phyloP scores from a whole-genome alignment of 2,113 vertebrate genomes.

The Lota lota region DNA sequence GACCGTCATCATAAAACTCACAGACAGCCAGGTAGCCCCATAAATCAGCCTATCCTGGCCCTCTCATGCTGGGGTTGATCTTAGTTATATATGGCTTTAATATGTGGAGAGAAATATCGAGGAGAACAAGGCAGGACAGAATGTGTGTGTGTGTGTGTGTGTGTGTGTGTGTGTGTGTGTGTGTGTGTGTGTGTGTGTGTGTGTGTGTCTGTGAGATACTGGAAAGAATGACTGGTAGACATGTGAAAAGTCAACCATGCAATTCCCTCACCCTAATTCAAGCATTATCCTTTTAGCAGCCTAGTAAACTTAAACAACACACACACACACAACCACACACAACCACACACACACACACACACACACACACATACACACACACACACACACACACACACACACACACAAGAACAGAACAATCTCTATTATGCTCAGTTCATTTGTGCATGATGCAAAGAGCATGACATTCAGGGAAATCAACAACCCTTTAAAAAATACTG shows the following conservation, averaged over 20 bases:
- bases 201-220: not conserved
- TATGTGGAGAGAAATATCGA: constrained; percentile 46
- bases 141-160: constrained; percentile 1
- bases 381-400: constrained; percentile 9
- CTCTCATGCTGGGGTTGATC: constrained; percentile 57
- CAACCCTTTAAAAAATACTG: too few species aligned
- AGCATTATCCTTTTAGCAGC: too few species aligned
- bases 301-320: too few species aligned
- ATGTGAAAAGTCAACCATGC: too few species aligned
- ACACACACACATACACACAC: not conserved
- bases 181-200: not conserved
- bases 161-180: not conserved
- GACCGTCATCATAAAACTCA: constrained; percentile 65
- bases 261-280: too few species aligned
- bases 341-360: too few species aligned
- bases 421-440: constrained; percentile 12
- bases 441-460: constrained; percentile 42
- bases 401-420: not conserved
- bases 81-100: constrained; percentile 62
- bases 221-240: too few species aligned
- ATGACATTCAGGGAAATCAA: constrained; percentile 28
- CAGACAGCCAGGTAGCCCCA: constrained; percentile 53
- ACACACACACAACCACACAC: too few species aligned
- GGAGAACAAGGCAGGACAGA: constrained; percentile 8
- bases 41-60: constrained; percentile 53